Evolutionary conservation across 2,113 vertebrate species (phyloP).

Genomic region (Sinocyclocheilus anophthalmus): DNA sequence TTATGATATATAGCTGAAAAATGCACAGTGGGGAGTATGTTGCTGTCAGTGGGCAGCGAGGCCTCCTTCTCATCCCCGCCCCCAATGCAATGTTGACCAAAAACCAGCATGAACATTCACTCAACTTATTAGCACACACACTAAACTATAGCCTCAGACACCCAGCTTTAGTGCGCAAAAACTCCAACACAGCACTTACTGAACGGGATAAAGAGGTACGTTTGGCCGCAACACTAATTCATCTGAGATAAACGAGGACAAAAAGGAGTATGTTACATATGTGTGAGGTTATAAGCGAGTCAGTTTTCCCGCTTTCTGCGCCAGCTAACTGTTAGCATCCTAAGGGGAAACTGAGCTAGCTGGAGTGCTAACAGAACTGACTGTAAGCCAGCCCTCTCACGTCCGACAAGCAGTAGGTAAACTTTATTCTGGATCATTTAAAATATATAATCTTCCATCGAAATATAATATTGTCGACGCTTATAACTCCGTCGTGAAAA

Average conservation of each 20-base stretch:
- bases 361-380: slow-evolving; percentile 35
- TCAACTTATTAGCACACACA: slow-evolving; percentile 60
- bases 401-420: background rate
- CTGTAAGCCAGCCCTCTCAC: slow-evolving; percentile 22
- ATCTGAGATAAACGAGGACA: background rate
- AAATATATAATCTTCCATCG: background rate
- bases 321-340: slow-evolving; percentile 46
- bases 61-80: slow-evolving; percentile 71
- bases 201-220: slow-evolving; percentile 48
- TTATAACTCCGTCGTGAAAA: background rate
- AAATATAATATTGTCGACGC: background rate
- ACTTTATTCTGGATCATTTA: background rate
- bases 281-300: slow-evolving; percentile 27
- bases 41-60: slow-evolving; percentile 41
- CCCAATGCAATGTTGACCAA: slow-evolving; percentile 66
- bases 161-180: slow-evolving; percentile 38
- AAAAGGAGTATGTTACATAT: background rate
- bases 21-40: background rate
- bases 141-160: slow-evolving; percentile 59
- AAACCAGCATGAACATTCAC: slow-evolving; percentile 73
- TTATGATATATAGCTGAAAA: background rate
- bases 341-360: slow-evolving; percentile 33
- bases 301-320: slow-evolving; percentile 61
- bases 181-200: slow-evolving; percentile 39
- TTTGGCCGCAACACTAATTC: background rate